Conservation (phyloP, 2,113 vertebrate species). For the Thalassoma bifasciatum region DNA sequence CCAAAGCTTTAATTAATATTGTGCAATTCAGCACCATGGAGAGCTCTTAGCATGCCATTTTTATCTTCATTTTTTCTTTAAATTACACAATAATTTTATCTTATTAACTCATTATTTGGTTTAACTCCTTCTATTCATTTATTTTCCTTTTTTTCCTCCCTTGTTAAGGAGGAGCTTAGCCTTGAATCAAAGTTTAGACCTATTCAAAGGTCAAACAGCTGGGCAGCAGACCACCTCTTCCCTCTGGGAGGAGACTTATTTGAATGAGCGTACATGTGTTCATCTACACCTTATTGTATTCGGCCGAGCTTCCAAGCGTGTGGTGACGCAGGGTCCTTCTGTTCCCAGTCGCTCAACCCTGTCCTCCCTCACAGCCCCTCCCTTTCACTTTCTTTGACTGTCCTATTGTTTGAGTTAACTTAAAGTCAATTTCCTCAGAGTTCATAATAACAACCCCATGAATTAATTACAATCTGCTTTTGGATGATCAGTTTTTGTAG, state of each 20-base stretch:
- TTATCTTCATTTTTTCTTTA: slow-evolving; percentile 22
- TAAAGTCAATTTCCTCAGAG: slow-evolving; percentile 56
- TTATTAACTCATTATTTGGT: not conserved
- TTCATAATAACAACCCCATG: slow-evolving; percentile 69
- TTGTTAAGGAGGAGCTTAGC: slow-evolving; percentile 9
- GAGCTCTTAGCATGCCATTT: slow-evolving; percentile 51
- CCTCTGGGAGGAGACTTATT: slow-evolving; percentile 56
- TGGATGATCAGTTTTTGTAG: not conserved
- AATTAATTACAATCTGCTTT: not conserved
- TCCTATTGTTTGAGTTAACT: slow-evolving; percentile 59
- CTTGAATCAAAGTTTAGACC: slow-evolving; percentile 20
- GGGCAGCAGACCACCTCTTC: slow-evolving; percentile 56
- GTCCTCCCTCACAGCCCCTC: slow-evolving; percentile 54
- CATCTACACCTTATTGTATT: slow-evolving; percentile 40
- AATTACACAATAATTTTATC: not conserved
- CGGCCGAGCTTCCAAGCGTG: slow-evolving; percentile 41
- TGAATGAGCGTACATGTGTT: slow-evolving; percentile 52
- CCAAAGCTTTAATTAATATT: not conserved
- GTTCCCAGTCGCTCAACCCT: slow-evolving; percentile 77
- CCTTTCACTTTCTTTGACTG: slow-evolving; percentile 57
- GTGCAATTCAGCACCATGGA: slow-evolving; percentile 59
- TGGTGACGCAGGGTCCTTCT: slow-evolving; percentile 49
- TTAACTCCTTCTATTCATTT: slow-evolving; percentile 2
- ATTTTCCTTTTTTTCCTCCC: slow-evolving; percentile 6
- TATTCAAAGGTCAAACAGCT: slow-evolving; percentile 64